Conservation (phyloP, 1,140 invertebrate genomes). For the Caenorhabditis briggsae region DNA sequence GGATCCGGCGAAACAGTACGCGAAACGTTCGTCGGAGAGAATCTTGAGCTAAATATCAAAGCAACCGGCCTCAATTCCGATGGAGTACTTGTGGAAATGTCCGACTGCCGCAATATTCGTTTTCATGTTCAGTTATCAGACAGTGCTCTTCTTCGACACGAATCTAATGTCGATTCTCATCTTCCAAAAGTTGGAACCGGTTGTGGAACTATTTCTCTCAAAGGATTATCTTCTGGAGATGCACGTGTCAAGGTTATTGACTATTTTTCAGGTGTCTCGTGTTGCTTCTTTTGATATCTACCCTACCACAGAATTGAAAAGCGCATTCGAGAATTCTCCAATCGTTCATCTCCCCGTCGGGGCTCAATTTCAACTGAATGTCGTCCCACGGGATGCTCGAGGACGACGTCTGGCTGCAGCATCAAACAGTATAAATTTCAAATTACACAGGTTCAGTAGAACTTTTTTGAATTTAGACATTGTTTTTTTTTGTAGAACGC, state of each 20-base stretch:
- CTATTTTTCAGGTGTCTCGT: slow-evolving; percentile 6
- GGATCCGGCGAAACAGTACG: slow-evolving; percentile 77
- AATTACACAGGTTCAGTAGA: slow-evolving; percentile 52
- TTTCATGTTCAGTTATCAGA: slow-evolving; percentile 21
- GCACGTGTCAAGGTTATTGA: slow-evolving; percentile 41
- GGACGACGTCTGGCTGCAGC: slow-evolving; percentile 33
- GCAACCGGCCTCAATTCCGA: slow-evolving; percentile 70
- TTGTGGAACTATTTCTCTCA: slow-evolving; percentile 68
- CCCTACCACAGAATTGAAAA: slow-evolving; percentile 6
- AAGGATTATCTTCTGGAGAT: slow-evolving; percentile 67
- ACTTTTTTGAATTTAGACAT: not conserved
- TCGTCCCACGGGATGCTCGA: slow-evolving; percentile 33
- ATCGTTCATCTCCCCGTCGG: slow-evolving; percentile 58
- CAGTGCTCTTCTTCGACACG: slow-evolving; percentile 4
- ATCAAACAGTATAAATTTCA: slow-evolving; percentile 29
- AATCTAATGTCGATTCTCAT: slow-evolving; percentile 7
- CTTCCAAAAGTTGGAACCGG: slow-evolving; percentile 66
- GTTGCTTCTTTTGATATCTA: slow-evolving; percentile 34
- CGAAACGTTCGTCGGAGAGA: slow-evolving; percentile 78
- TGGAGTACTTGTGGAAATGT: slow-evolving; percentile 65
- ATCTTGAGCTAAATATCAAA: slow-evolving; percentile 78
- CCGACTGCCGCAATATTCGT: slow-evolving; percentile 69
- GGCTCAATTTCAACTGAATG: slow-evolving; percentile 45
- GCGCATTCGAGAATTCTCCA: slow-evolving; percentile 17
- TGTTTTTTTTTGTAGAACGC: slow-evolving; percentile 55